These are phyloP conservation scores for Dasypolia templi DNA, from an alignment of 2,888 invertebrate species.

Conservation along the genomic window DNA sequence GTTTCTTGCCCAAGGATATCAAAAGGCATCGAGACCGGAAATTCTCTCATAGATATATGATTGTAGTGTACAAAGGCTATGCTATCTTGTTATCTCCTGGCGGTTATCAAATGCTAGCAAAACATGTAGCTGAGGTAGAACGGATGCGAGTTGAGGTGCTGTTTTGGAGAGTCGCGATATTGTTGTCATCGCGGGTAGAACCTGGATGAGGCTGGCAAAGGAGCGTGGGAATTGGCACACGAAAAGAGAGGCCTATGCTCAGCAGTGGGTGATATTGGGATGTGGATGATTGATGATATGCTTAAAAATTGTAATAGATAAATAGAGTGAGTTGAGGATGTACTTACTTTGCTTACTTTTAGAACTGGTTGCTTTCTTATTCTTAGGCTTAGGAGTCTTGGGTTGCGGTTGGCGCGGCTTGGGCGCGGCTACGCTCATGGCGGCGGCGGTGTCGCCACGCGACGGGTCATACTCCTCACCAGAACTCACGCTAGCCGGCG, in stretches of 20 bases:
- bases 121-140: slow-evolving; percentile 44
- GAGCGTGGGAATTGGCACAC: too few species aligned
- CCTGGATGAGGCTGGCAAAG: too few species aligned
- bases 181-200: too few species aligned
- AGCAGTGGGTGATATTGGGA: too few species aligned
- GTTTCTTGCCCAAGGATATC: slow-evolving; percentile 19
- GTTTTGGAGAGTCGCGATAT: not conserved
- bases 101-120: slow-evolving; percentile 54
- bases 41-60: not conserved
- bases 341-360: slow-evolving; percentile 78
- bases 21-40: slow-evolving; percentile 24
- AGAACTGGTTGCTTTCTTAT: slow-evolving; percentile 82
- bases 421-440: slow-evolving; percentile 85
- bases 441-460: slow-evolving; percentile 83
- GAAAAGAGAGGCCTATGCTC: too few species aligned
- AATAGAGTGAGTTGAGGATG: not conserved
- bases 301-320: slow-evolving; percentile 1
- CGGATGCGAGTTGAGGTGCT: not conserved
- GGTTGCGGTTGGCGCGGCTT: slow-evolving; percentile 81
- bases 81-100: slow-evolving; percentile 51
- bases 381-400: slow-evolving; percentile 77
- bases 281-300: too few species aligned
- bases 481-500: slow-evolving; percentile 86
- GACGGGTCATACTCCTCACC: slow-evolving; percentile 88
- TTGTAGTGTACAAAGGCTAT: slow-evolving; percentile 16